Evolutionary conservation across 30 jellyfish, hydroid and myxozoan genomes (phyloP).

Genomic region (Clytia hemisphaerica): DNA sequence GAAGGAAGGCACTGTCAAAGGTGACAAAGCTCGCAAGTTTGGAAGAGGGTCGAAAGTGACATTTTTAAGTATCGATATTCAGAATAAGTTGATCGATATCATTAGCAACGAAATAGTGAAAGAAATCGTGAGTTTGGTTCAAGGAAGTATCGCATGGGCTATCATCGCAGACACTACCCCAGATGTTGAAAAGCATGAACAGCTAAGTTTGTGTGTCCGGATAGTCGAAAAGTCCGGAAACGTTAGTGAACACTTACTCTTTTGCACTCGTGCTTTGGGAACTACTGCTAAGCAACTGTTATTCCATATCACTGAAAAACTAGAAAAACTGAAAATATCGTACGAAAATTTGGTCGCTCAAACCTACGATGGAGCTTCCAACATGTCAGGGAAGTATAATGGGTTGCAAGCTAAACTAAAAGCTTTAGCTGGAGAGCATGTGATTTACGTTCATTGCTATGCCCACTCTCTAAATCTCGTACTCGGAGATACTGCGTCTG

Average conservation of each 20-base stretch:
- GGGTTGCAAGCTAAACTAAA: constrained; percentile 32
- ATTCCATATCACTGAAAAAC: constrained; percentile 3
- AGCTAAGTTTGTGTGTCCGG: constrained; percentile 30
- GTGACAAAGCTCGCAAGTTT: constrained; percentile 29
- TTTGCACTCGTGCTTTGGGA: constrained; percentile 14
- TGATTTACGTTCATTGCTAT: constrained; percentile 28
- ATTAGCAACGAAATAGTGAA: constrained; percentile 5
- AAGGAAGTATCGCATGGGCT: constrained; percentile 31
- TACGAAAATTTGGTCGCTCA: constrained; percentile 32
- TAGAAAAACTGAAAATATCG: constrained; percentile 3
- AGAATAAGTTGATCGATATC: constrained; percentile 25
- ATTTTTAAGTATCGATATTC: constrained; percentile 25
- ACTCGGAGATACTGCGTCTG: constrained; percentile 28
- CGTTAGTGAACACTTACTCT: constrained; percentile 24
- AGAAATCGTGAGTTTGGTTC: neutral
- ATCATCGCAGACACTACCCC: constrained; percentile 29
- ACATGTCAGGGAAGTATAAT: constrained; percentile 19
- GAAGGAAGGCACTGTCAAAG: too few relatives aligned
- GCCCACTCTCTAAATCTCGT: constrained; percentile 33
- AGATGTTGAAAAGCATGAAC: constrained; percentile 31
- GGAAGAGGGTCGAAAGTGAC: constrained; percentile 46
- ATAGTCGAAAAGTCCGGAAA: constrained; percentile 22
- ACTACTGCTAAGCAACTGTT: constrained; percentile 12
- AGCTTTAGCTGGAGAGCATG: constrained; percentile 9
- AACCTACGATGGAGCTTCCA: constrained; percentile 27